phyloP scores from a whole-genome alignment of 2,797 vertebrate species.

The Dendrocincla tyrannina region DNA sequence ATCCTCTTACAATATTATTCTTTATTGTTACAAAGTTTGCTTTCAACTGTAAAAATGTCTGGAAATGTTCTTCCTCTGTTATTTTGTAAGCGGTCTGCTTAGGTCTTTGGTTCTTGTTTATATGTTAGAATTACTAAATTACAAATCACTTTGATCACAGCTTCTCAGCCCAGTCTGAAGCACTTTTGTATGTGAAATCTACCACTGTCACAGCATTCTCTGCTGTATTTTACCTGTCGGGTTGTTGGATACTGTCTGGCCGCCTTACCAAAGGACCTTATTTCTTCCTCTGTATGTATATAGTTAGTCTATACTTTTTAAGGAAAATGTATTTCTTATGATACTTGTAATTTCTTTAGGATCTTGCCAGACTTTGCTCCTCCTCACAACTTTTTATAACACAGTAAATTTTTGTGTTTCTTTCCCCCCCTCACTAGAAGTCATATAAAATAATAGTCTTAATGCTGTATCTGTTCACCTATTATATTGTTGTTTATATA shows the following conservation, averaged over 20 bases:
- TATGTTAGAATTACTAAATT: background rate
- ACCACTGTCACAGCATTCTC: background rate
- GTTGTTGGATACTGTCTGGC: background rate
- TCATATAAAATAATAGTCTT: background rate
- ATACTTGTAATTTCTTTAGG: background rate
- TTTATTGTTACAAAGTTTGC: background rate
- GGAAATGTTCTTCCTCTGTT: background rate
- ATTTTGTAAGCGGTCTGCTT: background rate
- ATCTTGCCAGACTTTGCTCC: background rate
- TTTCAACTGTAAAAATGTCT: background rate
- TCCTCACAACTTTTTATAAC: background rate
- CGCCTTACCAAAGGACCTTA: background rate
- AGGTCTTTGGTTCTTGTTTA: background rate
- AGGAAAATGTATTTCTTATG: background rate
- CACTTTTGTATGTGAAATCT: background rate
- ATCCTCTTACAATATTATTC: background rate
- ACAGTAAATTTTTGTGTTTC: accelerated
- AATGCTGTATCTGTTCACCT: background rate
- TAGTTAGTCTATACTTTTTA: background rate
- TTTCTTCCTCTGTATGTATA: background rate
- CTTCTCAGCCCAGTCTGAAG: background rate
- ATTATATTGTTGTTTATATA: background rate
- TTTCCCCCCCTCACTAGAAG: background rate
- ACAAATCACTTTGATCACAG: background rate
- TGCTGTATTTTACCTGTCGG: background rate